phyloP scores from a whole-genome alignment of 2,797 vertebrate species.

The Hemitrygon akajei region DNA sequence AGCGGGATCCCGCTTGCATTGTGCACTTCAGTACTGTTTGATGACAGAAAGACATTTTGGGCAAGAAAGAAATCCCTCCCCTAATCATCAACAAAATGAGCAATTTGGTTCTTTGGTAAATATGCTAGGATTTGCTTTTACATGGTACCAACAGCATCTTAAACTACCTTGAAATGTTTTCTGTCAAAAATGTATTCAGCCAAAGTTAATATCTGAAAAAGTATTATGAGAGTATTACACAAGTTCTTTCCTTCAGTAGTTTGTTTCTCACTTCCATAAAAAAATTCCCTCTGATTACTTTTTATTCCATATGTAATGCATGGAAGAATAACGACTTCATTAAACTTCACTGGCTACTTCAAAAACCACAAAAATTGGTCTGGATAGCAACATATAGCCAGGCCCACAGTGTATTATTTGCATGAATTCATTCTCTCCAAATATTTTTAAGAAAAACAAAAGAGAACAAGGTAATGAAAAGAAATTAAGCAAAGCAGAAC shows the following conservation, averaged over 20 bases:
- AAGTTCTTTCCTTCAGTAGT: neutral
- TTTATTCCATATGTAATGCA: neutral
- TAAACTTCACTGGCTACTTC: neutral
- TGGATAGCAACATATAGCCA: neutral
- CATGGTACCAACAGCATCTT: neutral
- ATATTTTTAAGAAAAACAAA: too few relatives aligned
- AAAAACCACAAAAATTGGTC: neutral
- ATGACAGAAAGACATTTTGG: neutral
- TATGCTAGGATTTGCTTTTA: neutral
- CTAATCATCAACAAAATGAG: neutral
- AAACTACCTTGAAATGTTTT: neutral
- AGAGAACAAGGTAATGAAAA: too few relatives aligned
- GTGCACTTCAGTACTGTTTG: neutral
- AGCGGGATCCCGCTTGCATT: too few relatives aligned
- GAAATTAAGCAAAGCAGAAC: too few relatives aligned
- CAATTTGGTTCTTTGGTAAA: neutral
- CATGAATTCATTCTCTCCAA: too few relatives aligned
- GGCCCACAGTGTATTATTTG: too few relatives aligned
- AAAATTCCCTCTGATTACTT: neutral
- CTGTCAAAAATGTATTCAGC: too few relatives aligned
- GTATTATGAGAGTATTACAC: neutral
- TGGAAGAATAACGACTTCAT: neutral
- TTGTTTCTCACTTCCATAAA: neutral
- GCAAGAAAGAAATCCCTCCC: neutral
- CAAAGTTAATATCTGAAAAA: neutral